Evolutionary conservation across 2,113 vertebrate species (phyloP), one percentile per base, ranked within the genome.

Genomic region (Holacanthus passer): DNA sequence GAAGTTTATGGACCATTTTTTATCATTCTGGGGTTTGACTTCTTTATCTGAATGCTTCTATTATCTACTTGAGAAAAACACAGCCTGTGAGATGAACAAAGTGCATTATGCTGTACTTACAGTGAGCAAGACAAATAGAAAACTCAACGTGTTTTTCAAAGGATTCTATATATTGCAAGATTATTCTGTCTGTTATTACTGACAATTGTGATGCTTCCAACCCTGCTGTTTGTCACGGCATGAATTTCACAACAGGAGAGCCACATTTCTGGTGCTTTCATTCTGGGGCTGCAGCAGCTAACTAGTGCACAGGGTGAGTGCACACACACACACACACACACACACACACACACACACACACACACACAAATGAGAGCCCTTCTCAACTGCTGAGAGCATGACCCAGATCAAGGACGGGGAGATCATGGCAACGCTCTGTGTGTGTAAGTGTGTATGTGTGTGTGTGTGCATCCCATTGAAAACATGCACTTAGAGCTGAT

Each of bases 371-470:
- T 83, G 63, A 91, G 79, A 86, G 55, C 73, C 19, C 77, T 64
- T 74, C 73, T 79, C 35, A 86, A 60, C 74, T 65, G 79, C 87
- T 81, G 73, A 79, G 66, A 88, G 76, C 68, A 55, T 89, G 86
- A 89, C 91, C 84, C 79, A 89, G 77, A 88, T 83, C 81, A 91
- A 83, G 87, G 84, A 80, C 69, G 5, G 41, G 32, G 47, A 58
- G 77, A 74, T 87, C 66, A 76, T 73, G 73, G 62, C 52, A 85
- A 58, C 5, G 10, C 83, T 43, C 2, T 66, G 50, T 56, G 59
- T 68, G 27, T 56, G 47, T 53, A 12, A 20, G 67, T 32, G 66
- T 41, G 67, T 63, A n/a, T 77, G 56, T 35, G 41, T 13, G 67
- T 53, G 69, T 24, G 55, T 31, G 77, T 47, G 32, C 70, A 60